Conservation (phyloP, 2,113 vertebrate species). For the Myrmecobius fasciatus region DNA sequence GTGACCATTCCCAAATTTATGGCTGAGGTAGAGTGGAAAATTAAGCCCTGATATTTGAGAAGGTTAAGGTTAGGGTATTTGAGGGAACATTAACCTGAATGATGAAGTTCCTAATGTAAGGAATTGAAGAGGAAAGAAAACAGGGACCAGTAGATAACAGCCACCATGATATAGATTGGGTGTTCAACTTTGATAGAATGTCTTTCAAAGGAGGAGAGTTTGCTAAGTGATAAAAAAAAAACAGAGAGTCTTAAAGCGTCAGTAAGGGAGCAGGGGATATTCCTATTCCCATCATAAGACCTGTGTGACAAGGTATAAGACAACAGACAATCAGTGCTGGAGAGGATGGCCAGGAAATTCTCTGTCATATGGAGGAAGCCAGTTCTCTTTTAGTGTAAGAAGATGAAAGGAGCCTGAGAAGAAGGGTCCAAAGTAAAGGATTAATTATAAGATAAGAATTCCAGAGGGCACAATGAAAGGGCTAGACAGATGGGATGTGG, state of each 20-base stretch:
- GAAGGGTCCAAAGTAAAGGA: not conserved
- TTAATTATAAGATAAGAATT: not conserved
- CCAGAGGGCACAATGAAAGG: not conserved
- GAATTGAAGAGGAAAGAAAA: not conserved
- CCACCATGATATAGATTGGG: not conserved
- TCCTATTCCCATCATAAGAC: not conserved
- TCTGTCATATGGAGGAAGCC: not conserved
- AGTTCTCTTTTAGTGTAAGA: not conserved
- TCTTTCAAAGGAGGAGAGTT: not conserved
- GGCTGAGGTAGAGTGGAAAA: not conserved
- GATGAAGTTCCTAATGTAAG: not conserved
- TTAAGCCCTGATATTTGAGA: not conserved
- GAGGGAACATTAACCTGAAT: not conserved
- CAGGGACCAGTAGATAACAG: not conserved
- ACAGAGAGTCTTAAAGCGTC: not conserved
- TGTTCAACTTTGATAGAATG: not conserved
- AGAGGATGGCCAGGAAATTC: not conserved
- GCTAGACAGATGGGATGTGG: not conserved
- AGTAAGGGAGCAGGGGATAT: too few relatives aligned
- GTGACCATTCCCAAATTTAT: not conserved
- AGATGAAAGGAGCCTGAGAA: not conserved
- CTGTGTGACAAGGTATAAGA: not conserved
- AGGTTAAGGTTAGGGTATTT: not conserved
- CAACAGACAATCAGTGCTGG: not conserved
- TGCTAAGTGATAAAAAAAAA: not conserved